A percentile compares a stretch with the other conserved stretches of the same genome.
These are phyloP conservation scores for Ditylenchus dipsaci DNA, from an alignment of 1,140 invertebrate species.

Conservation along the genomic window DNA sequence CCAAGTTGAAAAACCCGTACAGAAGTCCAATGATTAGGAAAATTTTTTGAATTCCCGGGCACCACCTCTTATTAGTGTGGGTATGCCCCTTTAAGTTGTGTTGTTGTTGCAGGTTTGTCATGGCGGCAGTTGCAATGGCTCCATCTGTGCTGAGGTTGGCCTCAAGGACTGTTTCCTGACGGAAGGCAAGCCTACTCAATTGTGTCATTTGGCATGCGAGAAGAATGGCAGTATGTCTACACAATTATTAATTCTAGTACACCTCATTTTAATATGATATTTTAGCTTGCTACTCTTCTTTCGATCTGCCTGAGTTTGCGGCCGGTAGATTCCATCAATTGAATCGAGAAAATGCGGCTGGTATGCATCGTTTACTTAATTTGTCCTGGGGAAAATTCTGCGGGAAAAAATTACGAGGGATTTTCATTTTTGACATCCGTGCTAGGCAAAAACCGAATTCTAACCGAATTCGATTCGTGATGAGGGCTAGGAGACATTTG, in stretches of 20 bases:
- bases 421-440: no score
- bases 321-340: conserved; percentile 50
- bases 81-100: no score
- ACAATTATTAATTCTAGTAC: not conserved
- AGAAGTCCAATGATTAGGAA: no score
- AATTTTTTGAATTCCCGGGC: no score
- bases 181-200: conserved; percentile 78
- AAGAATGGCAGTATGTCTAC: conserved; percentile 66
- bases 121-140: conserved; percentile 80
- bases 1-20: no score
- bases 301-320: conserved; percentile 78
- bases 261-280: conserved; percentile 3
- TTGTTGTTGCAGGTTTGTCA: conserved; percentile 68
- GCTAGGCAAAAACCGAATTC: no score
- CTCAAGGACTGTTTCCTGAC: conserved; percentile 93
- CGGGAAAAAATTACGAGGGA: not conserved
- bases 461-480: no score
- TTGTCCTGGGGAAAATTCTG: conserved; percentile 6
- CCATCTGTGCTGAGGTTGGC: conserved; percentile 88
- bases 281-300: conserved; percentile 75
- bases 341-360: conserved; percentile 59
- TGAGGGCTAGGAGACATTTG: no score
- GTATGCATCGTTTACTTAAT: conserved; percentile 51
- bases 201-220: conserved; percentile 93
- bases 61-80: no score